A percentile compares a stretch with the other conserved stretches of the same genome.
phyloP scores from a whole-genome alignment of 2,113 vertebrate species.

The Dasyurus viverrinus region DNA sequence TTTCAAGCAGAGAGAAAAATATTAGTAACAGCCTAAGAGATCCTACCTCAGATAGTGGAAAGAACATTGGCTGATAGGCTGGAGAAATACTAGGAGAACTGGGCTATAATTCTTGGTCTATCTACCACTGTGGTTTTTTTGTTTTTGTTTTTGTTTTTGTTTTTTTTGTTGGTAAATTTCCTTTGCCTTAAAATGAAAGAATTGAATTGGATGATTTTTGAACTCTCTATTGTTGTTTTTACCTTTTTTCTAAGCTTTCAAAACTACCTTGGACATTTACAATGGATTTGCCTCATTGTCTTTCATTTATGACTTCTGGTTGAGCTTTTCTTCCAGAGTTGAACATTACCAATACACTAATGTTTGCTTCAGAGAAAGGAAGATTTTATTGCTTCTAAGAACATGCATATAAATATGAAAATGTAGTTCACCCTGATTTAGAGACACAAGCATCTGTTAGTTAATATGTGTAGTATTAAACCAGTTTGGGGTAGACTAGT shows the following conservation, averaged over 20 bases:
- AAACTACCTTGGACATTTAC: background rate
- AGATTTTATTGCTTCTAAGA: background rate
- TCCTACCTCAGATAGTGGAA: background rate
- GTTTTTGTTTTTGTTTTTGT: no score
- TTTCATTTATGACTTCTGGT: conserved; percentile 28
- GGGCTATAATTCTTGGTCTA: background rate
- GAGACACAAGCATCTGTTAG: background rate
- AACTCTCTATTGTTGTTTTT: background rate
- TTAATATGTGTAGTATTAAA: conserved; percentile 38
- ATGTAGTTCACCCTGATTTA: background rate
- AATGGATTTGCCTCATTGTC: background rate
- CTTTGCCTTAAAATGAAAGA: background rate
- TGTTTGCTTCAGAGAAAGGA: background rate
- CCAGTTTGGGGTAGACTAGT: conserved; percentile 13
- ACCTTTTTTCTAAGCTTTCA: background rate
- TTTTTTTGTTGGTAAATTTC: background rate
- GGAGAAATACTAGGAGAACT: background rate
- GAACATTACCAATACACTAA: background rate
- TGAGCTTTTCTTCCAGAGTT: background rate
- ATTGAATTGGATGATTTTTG: background rate
- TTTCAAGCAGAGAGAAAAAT: background rate
- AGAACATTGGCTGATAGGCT: background rate
- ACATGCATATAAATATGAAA: background rate
- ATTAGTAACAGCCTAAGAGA: background rate
- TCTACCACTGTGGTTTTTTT: background rate